phyloP scores from a whole-genome alignment of 1,140 invertebrate genomes.

The Acyrthosiphon pisum region DNA sequence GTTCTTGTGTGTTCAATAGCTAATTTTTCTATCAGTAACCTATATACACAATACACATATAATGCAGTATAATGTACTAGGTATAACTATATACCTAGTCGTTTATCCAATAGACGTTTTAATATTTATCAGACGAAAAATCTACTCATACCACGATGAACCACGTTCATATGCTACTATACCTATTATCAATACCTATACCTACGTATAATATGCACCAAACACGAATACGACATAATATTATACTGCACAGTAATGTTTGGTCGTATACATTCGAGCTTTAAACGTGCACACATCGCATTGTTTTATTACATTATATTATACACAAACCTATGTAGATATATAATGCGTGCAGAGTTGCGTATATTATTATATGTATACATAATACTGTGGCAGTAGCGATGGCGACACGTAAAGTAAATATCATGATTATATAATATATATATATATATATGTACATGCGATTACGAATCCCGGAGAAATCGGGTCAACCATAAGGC shows the following conservation, averaged over 20 bases:
- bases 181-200: neutral
- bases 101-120: too few relatives aligned
- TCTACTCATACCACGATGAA: too few relatives aligned
- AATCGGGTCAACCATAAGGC: slow-evolving; percentile 30
- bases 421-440: neutral
- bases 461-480: slow-evolving; percentile 28
- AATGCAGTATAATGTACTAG: too few relatives aligned
- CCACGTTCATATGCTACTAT: neutral
- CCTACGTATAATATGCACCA: neutral
- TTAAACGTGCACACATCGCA: neutral
- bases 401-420: neutral
- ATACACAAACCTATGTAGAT: neutral
- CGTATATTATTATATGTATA: neutral
- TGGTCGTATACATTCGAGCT: neutral
- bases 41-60: too few relatives aligned
- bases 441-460: neutral
- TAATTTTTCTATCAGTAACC: too few relatives aligned
- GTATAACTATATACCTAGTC: too few relatives aligned
- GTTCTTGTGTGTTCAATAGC: too few relatives aligned
- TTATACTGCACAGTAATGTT: neutral
- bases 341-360: neutral
- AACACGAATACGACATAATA: neutral
- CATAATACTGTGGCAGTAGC: neutral
- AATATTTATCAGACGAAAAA: too few relatives aligned
- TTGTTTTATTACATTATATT: neutral